Evolutionary conservation across 2,797 vertebrate genomes (phyloP).

Genomic region (Scolopax rusticola): DNA sequence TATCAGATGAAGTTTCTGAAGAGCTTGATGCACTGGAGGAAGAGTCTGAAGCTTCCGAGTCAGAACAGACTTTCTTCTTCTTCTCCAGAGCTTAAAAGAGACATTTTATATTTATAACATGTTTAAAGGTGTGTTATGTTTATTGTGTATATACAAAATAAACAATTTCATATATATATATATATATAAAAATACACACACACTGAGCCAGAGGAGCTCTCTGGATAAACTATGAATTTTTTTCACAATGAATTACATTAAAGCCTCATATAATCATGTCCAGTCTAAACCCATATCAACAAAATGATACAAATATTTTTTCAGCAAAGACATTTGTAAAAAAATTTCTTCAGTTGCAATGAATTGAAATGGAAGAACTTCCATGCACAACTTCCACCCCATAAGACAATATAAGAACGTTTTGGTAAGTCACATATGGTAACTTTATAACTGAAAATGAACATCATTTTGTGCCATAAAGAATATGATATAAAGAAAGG

Average conservation of each 20-base stretch:
- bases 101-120: background rate
- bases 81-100: constrained; percentile 81
- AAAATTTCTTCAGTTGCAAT: background rate
- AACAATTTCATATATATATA: rapidly evolving
- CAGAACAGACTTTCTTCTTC: constrained; percentile 84
- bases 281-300: background rate
- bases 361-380: background rate
- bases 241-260: background rate
- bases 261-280: background rate
- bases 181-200: rapidly evolving
- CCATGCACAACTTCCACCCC: background rate
- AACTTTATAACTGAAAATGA: background rate
- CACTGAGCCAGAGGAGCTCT: background rate
- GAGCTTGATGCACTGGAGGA: constrained; percentile 85
- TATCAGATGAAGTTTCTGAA: constrained; percentile 83
- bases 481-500: background rate
- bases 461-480: background rate
- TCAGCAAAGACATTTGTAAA: background rate
- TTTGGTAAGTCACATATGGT: background rate
- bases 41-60: constrained; percentile 84
- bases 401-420: background rate
- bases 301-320: background rate
- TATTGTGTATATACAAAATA: background rate
- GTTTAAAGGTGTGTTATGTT: rapidly evolving
- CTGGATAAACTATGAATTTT: background rate